Conservation (phyloP, 2,888 invertebrate species). For the Julus scanicus region DNA sequence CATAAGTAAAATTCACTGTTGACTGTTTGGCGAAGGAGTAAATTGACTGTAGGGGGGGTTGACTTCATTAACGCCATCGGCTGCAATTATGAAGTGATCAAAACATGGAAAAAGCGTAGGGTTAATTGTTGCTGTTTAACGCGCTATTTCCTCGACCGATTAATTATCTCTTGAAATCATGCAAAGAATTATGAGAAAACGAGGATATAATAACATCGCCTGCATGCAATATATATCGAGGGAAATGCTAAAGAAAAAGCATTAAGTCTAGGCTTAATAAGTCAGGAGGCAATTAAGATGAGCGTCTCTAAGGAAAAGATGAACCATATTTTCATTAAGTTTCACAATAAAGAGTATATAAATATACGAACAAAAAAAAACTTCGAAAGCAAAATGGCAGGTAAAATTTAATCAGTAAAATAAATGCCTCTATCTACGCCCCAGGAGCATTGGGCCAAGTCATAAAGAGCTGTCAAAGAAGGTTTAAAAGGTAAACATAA, state of each 20-base stretch:
- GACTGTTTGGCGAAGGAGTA: not conserved
- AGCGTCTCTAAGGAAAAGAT: conserved; percentile 5
- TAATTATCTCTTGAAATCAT: conserved; percentile 16
- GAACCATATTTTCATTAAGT: conserved; percentile 27
- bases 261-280: conserved; percentile 27
- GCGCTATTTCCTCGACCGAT: conserved; percentile 19
- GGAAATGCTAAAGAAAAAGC: not conserved
- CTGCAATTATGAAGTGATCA: conserved; percentile 28
- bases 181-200: conserved; percentile 21
- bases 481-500: conserved; percentile 5
- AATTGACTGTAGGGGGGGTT: not conserved
- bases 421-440: conserved; percentile 15
- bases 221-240: conserved; percentile 11
- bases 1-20: not conserved
- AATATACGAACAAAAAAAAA: not conserved
- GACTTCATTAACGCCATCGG: conserved; percentile 27
- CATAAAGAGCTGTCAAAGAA: conserved; percentile 10
- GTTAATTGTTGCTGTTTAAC: conserved; percentile 29
- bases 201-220: conserved; percentile 21
- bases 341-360: not conserved
- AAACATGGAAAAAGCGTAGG: conserved; percentile 15
- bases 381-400: not conserved
- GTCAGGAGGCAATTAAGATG: not conserved
- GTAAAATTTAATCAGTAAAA: conserved; percentile 12
- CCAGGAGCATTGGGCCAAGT: not conserved